Base-by-base conservation (phyloP, 1,140 invertebrate species). In the Papilio polytes region DNA sequence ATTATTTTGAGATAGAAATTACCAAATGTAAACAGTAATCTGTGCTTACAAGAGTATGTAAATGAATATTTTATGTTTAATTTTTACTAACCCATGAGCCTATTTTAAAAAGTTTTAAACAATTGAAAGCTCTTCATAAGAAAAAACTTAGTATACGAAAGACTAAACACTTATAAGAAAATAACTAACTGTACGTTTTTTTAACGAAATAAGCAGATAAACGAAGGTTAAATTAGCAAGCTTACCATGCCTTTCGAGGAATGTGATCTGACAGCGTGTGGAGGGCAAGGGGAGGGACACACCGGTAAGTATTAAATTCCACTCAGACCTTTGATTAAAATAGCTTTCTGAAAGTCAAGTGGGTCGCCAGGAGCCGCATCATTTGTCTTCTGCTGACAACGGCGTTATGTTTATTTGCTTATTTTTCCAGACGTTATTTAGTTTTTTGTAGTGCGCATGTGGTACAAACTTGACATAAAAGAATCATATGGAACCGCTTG, bases 321-420 rank as follows among this genome's bases (percentile, higher is more conserved):
- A 59, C 56, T 59, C 76, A 59, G 53, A 78, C 51, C 51, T 78
- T 59, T 78, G 76, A 78, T 78, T 78, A 22, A 78, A 78, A 59
- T 78, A 78, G 76, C 76, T 59, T 44, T 78, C 53, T 78, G 48
- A 78, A 78, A 59, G 76, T 78, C 76, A 78, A 78, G 26, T 59
- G n/a, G 76, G 51, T 78, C 76, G 76, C 13, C 48, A 78, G 53
- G 7, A 51, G 76, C n/a, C 76, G 76, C 76, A 31, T 41, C 51
- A 26, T 59, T n/a, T 9, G 7, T 56, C 76, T 78, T 78, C 22
- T 13, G 48, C 31, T 78, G 76, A 78, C 76, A 78, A 26, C 20
- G 48, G 20, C 4, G 3, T 26, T 13, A 78, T 59, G 36, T 48
- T 76, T 53, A 26, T 76, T 53, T 48, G 44, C 6, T 76, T 48